Evolutionary conservation across 2,888 invertebrate species (phyloP).

Genomic region (Gonocerus acuteangulatus): DNA sequence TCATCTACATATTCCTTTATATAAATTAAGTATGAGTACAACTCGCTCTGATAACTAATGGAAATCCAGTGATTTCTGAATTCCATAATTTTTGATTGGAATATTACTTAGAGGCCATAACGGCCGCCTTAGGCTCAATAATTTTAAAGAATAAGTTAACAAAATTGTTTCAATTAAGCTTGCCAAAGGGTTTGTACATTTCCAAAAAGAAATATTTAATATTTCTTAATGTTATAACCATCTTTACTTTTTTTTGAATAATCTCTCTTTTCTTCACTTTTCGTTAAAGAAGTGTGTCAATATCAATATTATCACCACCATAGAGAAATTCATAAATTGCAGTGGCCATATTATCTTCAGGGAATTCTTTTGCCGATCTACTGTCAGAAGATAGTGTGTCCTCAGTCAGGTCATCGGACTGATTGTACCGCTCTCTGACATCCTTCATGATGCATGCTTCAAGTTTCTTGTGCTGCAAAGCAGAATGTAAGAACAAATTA

Average conservation of each 20-base stretch:
- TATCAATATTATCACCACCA: slow-evolving; percentile 52
- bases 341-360: slow-evolving; percentile 50
- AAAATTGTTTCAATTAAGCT: no score
- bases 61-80: no score
- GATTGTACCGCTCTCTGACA: slow-evolving; percentile 48
- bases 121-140: no score
- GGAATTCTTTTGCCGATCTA: slow-evolving; percentile 35
- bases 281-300: slow-evolving; percentile 43
- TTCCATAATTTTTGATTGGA: no score
- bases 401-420: slow-evolving; percentile 34
- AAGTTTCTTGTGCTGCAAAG: slow-evolving; percentile 56
- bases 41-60: no score
- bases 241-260: no score
- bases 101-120: no score
- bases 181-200: neutral
- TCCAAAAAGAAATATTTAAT: neutral
- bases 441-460: slow-evolving; percentile 67
- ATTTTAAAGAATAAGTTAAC: no score
- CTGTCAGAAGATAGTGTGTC: slow-evolving; percentile 36
- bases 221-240: no score
- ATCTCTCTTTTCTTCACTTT: neutral
- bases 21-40: no score
- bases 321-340: slow-evolving; percentile 58
- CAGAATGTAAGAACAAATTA: slow-evolving; percentile 6
- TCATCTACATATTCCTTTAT: no score